phyloP scores from a whole-genome alignment of 2,888 invertebrate genomes.

The Andrena minutula region DNA sequence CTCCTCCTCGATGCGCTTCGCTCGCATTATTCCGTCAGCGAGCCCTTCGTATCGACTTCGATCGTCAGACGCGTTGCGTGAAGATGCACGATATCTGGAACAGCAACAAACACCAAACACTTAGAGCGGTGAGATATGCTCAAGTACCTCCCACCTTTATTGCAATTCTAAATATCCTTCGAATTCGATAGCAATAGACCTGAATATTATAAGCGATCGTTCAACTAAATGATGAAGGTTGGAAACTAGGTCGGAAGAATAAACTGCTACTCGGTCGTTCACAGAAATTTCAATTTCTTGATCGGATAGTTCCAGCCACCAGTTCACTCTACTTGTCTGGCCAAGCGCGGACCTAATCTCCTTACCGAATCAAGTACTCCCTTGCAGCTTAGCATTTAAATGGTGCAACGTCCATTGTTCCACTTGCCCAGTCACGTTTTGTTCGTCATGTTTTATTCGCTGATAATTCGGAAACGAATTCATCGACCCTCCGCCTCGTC shows the following conservation, averaged over 20 bases:
- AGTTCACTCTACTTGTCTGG: not conserved
- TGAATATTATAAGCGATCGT: no score
- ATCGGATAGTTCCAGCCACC: not conserved
- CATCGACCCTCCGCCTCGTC: not conserved
- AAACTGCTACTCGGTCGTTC: not conserved
- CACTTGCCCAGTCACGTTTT: not conserved
- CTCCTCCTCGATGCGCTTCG: conserved; percentile 75
- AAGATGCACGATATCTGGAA: conserved; percentile 2
- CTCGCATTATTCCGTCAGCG: conserved; percentile 70
- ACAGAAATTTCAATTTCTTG: conserved; percentile 1
- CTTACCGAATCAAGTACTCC: not conserved
- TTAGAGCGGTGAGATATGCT: no score
- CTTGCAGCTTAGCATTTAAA: not conserved
- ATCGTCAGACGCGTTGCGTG: not conserved
- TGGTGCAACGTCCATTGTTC: not conserved
- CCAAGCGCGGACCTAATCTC: not conserved
- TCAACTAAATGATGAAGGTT: not conserved
- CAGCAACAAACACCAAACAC: no score
- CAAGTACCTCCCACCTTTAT: no score
- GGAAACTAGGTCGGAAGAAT: not conserved
- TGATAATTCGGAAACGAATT: not conserved
- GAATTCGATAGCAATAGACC: no score
- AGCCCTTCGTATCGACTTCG: not conserved
- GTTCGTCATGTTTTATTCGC: not conserved
- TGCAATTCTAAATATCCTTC: no score